Base-by-base conservation (phyloP, 2,888 invertebrate species). In the Barypeithes pellucidus region DNA sequence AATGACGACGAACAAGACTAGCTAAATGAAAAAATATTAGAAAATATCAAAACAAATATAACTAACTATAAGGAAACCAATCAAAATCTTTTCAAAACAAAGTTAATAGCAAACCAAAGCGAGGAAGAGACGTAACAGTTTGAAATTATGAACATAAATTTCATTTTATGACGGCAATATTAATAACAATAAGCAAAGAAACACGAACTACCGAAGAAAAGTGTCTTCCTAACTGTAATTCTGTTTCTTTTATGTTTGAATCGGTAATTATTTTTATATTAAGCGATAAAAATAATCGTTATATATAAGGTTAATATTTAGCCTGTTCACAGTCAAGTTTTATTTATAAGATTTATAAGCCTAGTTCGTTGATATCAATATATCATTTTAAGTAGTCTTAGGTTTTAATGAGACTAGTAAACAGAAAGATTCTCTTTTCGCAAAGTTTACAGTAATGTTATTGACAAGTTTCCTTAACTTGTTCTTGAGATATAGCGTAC, bases 81-180 rank as follows among this genome's bases (percentile, higher is more conserved):
- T 41, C 16, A 22, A 66, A 66, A 39, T 54, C 39, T 41, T 67
- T 36, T 60, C 18, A 16, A 36, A 67, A 50, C 41, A 22, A 52
- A 67, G 16, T 67, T 67, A 60, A 67, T 52, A 33, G 62, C 16
- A 60, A 60, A 47, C 68, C 43, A 16, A 60, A 72, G 72, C 50
- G 72, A 52, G 50, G 45, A 57, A 47, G 24, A 36, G 18, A 52
- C 12, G 22, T 36, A 67, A 72, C 67, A 57, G 63, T 72, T 57
- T 8, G 63, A 72, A 72, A 72, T 72, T 72, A 72, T 67, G 54
- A n/a, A 47, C 45, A 72, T 72, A 72, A 72, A 72, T 67, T 57
- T 67, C 36, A 68, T 67, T 72, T 72, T 72, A 72, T 72, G 29
- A 57, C 47, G 41, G 52, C 67, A 62, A 72, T 68, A 67, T 67